A percentile compares a stretch with the other conserved stretches of the same genome.
These are phyloP conservation scores for Drosophila multiciliata DNA, from an alignment of 2,888 invertebrate species.

Conservation along the genomic window DNA sequence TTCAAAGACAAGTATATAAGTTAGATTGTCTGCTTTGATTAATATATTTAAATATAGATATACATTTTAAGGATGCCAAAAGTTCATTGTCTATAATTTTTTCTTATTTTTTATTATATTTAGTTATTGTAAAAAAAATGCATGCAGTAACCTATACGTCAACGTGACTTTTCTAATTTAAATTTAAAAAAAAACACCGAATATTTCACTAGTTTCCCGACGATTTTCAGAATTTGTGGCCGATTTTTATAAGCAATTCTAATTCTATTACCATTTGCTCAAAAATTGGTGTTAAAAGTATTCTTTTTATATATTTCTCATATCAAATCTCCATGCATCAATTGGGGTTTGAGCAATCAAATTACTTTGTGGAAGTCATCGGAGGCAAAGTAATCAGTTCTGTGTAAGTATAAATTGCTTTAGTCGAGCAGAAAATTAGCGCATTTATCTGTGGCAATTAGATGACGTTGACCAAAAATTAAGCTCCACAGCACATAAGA, in stretches of 20 bases:
- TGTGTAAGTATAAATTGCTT: conserved; percentile 47
- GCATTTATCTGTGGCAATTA: conserved; percentile 64
- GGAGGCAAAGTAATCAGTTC: conserved; percentile 18
- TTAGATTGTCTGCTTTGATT: neutral
- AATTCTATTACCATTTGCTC: neutral
- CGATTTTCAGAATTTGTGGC: neutral
- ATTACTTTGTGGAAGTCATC: conserved; percentile 7
- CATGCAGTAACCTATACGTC: too few relatives aligned
- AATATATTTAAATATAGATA: neutral
- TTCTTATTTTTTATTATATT: neutral
- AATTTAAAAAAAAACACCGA: neutral
- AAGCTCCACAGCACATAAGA: conserved; percentile 14
- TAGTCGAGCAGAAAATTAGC: conserved; percentile 75
- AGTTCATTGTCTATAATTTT: neutral
- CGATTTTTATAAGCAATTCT: neutral
- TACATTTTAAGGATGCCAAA: neutral
- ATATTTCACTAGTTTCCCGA: neutral
- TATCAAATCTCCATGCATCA: neutral
- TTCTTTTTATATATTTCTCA: neutral
- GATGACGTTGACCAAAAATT: conserved; percentile 43
- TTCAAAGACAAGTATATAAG: neutral
- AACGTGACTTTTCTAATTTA: neutral
- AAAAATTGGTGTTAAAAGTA: neutral
- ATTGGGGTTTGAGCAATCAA: neutral
- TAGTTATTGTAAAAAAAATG: neutral